Conservation (phyloP, 2,113 vertebrate genomes). For the Piprites chloris region DNA sequence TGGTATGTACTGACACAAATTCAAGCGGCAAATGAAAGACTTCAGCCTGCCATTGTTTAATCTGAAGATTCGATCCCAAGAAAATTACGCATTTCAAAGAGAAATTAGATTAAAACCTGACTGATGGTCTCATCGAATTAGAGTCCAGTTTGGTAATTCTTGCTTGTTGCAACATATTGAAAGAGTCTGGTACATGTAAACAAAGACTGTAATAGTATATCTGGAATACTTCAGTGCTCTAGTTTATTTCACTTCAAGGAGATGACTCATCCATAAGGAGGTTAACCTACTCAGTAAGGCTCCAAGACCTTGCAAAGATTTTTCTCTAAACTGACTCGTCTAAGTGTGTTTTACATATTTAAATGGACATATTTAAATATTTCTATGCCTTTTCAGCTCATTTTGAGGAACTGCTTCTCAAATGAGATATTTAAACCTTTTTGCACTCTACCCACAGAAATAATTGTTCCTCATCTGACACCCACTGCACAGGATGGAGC, state of each 20-base stretch:
- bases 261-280: neutral
- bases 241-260: neutral
- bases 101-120: neutral
- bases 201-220: neutral
- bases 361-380: neutral
- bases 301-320: neutral
- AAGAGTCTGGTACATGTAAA: neutral
- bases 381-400: neutral
- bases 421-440: neutral
- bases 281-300: fast-evolving
- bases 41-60: neutral
- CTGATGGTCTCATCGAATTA: neutral
- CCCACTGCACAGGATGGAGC: neutral
- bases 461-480: neutral
- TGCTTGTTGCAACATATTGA: neutral
- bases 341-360: neutral
- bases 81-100: neutral
- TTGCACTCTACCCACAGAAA: neutral
- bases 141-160: neutral
- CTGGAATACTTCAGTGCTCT: neutral
- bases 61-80: neutral
- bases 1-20: neutral
- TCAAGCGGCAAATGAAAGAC: neutral
- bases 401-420: neutral
- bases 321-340: neutral